Conservation (phyloP, 2,113 vertebrate species). For the Spheniscus mendiculus region DNA sequence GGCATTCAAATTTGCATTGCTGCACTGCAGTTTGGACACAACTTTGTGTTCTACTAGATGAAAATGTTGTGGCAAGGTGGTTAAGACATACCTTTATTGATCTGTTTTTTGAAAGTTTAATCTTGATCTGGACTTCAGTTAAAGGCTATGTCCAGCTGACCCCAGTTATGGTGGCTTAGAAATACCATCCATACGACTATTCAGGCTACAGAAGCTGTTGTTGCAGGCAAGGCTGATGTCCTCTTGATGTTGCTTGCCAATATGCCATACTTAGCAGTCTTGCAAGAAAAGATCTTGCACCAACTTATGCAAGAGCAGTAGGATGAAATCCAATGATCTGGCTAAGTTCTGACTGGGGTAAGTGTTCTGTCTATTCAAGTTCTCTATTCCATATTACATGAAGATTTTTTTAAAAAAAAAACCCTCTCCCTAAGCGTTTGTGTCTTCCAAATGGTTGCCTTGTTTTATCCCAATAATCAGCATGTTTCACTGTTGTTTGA, state of each 20-base stretch:
- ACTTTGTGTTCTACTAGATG: background rate
- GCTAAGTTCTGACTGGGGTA: background rate
- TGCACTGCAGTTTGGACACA: background rate
- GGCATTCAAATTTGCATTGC: background rate
- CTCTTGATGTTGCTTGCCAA: background rate
- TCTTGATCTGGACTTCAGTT: background rate
- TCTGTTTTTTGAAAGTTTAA: background rate
- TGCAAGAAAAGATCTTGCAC: background rate
- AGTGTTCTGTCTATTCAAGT: background rate
- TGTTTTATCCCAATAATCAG: background rate
- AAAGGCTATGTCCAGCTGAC: background rate
- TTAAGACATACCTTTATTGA: background rate
- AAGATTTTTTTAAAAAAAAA: background rate
- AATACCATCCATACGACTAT: too few relatives aligned
- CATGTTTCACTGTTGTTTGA: background rate
- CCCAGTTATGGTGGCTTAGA: background rate
- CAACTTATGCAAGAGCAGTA: background rate
- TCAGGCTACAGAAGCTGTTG: background rate
- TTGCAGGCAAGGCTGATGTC: rapidly evolving
- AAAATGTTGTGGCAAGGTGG: background rate
- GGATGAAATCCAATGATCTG: background rate
- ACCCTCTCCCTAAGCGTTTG: rapidly evolving
- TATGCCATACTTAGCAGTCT: background rate
- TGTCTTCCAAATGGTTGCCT: background rate
- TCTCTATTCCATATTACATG: background rate